phyloP scores from a whole-genome alignment of 2,888 invertebrate genomes.

The Cerceris ruficornis region DNA sequence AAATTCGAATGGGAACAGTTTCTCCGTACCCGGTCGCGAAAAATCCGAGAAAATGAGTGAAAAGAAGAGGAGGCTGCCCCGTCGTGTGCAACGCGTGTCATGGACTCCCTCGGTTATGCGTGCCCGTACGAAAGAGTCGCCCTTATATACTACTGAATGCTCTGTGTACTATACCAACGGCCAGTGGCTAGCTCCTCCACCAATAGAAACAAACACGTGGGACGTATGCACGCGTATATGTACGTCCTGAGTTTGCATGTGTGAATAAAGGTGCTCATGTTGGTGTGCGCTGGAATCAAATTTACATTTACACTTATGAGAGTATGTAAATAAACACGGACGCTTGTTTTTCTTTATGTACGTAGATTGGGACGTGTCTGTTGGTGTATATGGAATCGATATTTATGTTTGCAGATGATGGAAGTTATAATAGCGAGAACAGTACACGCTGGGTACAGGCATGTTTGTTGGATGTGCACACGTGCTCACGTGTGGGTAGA shows the following conservation, averaged over 20 bases:
- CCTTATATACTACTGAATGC: constrained; percentile 73
- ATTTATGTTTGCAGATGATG: no score
- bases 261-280: constrained; percentile 4
- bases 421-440: no score
- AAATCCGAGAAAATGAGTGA: not conserved
- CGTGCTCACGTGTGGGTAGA: no score
- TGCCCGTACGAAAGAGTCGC: constrained; percentile 64
- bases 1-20: not conserved
- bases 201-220: constrained; percentile 69
- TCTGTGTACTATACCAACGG: constrained; percentile 59
- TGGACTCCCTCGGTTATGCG: constrained; percentile 61
- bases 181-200: constrained; percentile 64
- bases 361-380: no score
- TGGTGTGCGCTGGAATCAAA: constrained; percentile 2
- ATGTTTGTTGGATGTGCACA: no score
- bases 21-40: not conserved
- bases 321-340: not conserved
- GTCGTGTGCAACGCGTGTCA: constrained; percentile 48
- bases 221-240: constrained; percentile 1
- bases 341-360: no score
- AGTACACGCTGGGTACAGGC: no score
- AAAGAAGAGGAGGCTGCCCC: constrained; percentile 14
- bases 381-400: no score
- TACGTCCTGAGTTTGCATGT: not conserved
- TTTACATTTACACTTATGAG: constrained; percentile 9